A percentile compares a stretch with the other conserved stretches of the same genome.
These are phyloP conservation scores for Argya squamiceps DNA, from an alignment of 2,797 vertebrate species.

Conservation along the genomic window DNA sequence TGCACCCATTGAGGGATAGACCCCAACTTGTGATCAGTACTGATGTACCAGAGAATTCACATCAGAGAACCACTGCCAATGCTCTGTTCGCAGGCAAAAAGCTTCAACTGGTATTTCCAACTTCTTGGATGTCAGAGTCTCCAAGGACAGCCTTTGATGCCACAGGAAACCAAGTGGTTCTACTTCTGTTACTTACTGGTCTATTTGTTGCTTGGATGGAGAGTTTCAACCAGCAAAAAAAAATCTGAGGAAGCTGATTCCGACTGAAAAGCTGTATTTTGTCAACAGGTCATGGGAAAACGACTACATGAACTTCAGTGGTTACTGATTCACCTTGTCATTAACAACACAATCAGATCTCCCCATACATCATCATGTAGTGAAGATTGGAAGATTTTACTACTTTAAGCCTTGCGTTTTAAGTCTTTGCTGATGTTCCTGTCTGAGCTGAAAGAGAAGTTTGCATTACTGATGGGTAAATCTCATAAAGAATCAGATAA, in stretches of 20 bases:
- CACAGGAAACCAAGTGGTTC: background rate
- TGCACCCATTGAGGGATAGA: background rate
- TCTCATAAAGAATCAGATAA: background rate
- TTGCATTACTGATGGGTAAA: background rate
- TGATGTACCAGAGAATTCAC: background rate
- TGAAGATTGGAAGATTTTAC: background rate
- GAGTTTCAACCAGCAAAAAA: background rate
- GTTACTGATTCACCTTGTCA: background rate
- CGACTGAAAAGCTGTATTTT: background rate
- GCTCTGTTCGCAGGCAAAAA: background rate
- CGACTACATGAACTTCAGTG: background rate
- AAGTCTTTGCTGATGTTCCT: background rate
- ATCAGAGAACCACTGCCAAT: background rate
- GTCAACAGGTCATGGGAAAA: rapidly evolving
- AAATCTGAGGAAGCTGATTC: background rate
- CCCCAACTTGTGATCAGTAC: background rate
- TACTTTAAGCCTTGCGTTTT: background rate
- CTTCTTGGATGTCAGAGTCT: background rate
- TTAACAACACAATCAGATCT: background rate
- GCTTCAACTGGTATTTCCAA: background rate
- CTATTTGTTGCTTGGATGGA: background rate
- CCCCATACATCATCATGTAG: background rate
- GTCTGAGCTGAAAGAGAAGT: background rate
- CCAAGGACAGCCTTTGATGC: background rate
- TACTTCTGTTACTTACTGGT: background rate